These are phyloP conservation scores for Lethenteron reissneri DNA, from an alignment of 2,113 vertebrate species.

Conservation along the genomic window DNA sequence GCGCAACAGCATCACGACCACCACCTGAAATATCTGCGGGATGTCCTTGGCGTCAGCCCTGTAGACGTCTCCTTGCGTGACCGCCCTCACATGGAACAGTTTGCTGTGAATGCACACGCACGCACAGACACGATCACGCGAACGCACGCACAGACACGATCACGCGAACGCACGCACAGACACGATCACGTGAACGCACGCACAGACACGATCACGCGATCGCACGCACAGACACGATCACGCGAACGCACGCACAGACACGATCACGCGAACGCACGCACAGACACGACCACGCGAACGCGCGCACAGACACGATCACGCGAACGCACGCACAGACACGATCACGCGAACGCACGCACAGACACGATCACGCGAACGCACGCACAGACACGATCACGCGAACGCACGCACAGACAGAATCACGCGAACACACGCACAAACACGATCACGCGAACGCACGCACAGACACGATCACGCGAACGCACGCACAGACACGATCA, in stretches of 20 bases:
- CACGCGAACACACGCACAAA: too few relatives aligned
- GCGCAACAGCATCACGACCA: too few relatives aligned
- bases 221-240: too few relatives aligned
- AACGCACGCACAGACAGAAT: constrained; percentile 49
- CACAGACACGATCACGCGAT: neutral
- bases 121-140: neutral
- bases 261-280: too few relatives aligned
- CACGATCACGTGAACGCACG: constrained; percentile 37
- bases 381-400: neutral
- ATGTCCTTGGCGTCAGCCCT: constrained; percentile 93
- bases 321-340: too few relatives aligned
- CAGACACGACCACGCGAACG: too few relatives aligned
- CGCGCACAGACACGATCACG: too few relatives aligned
- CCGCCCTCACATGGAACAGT: constrained; percentile 87
- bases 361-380: neutral
- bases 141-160: neutral
- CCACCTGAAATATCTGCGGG: constrained; percentile 94
- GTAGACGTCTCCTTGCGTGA: constrained; percentile 93
- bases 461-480: neutral
- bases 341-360: neutral
- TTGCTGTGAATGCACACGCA: constrained; percentile 30
- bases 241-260: too few relatives aligned
- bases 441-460: constrained; percentile 35
- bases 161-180: constrained; percentile 96
- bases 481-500: constrained; percentile 16